Percentiles rank a stretch among this genome's conserved stretches.
phyloP scores from a whole-genome alignment of 1,140 invertebrate species.

The Delia radicum region DNA sequence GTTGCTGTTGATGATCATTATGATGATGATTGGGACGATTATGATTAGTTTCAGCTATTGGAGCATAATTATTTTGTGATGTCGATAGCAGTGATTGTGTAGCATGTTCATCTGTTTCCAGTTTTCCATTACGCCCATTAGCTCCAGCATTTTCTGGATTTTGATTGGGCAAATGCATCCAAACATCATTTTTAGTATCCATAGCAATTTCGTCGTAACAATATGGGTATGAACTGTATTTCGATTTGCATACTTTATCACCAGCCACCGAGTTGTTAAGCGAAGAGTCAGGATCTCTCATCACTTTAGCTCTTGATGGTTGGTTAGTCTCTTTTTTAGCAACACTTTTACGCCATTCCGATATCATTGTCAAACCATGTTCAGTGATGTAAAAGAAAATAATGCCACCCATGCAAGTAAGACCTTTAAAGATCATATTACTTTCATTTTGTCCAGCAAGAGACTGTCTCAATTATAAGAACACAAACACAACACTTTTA shows the following conservation, averaged over 20 bases:
- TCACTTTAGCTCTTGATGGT: slow-evolving; percentile 62
- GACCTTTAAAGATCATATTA: slow-evolving; percentile 78
- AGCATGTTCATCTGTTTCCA: slow-evolving; percentile 37
- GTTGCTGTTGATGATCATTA: slow-evolving; percentile 34
- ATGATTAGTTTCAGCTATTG: slow-evolving; percentile 44
- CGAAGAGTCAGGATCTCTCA: slow-evolving; percentile 62
- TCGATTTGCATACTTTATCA: slow-evolving; percentile 76
- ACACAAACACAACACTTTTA: not conserved
- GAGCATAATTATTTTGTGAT: slow-evolving; percentile 45
- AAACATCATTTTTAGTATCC: slow-evolving; percentile 66
- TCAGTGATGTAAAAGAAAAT: slow-evolving; percentile 87
- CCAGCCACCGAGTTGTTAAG: slow-evolving; percentile 61
- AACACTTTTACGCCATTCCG: slow-evolving; percentile 74
- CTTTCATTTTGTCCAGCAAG: slow-evolving; percentile 44
- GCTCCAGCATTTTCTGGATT: slow-evolving; percentile 31
- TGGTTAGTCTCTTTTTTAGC: slow-evolving; percentile 61
- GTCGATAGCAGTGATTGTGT: slow-evolving; percentile 50
- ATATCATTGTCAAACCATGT: slow-evolving; percentile 75
- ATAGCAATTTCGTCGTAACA: slow-evolving; percentile 79
- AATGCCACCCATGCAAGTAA: slow-evolving; percentile 78
- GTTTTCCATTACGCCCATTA: slow-evolving; percentile 47
- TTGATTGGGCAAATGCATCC: slow-evolving; percentile 51
- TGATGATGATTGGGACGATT: slow-evolving; percentile 36
- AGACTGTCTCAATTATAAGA: slow-evolving; percentile 32
- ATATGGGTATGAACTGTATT: slow-evolving; percentile 81